Conservation (phyloP, 2,113 vertebrate species). For the Peromyscus californicus region DNA sequence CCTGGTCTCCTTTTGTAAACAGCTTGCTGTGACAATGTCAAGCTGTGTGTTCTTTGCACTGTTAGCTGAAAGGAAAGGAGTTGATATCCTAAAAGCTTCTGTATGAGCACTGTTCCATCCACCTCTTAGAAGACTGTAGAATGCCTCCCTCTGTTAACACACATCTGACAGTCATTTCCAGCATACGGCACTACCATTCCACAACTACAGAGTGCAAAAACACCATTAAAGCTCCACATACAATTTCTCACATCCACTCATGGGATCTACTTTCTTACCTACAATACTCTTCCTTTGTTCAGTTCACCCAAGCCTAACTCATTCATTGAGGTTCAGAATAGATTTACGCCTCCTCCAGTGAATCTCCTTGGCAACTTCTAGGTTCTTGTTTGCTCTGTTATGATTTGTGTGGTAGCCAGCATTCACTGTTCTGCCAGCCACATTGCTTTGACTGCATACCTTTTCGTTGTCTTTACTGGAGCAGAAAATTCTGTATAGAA, state of each 20-base stretch:
- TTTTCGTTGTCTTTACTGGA: not conserved
- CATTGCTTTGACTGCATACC: not conserved
- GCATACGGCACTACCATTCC: rapidly evolving
- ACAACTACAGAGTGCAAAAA: not conserved
- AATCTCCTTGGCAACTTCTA: not conserved
- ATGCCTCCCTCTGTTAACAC: not conserved
- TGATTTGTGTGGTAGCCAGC: rapidly evolving
- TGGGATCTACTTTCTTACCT: not conserved
- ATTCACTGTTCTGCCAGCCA: not conserved
- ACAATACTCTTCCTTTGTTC: not conserved
- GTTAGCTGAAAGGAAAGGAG: not conserved
- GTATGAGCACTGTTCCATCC: rapidly evolving
- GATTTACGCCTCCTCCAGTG: not conserved
- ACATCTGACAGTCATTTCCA: too few relatives aligned
- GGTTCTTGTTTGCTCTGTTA: rapidly evolving
- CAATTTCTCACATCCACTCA: not conserved
- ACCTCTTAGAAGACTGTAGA: not conserved
- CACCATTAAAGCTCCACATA: not conserved
- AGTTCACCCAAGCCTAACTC: not conserved
- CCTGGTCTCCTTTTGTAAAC: not conserved
- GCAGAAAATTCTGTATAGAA: not conserved
- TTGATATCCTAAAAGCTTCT: not conserved
- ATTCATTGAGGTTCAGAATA: not conserved
- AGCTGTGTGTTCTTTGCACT: not conserved
- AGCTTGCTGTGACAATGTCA: not conserved